phyloP scores from a whole-genome alignment of 1,140 invertebrate genomes.

The Holotrichia oblita region DNA sequence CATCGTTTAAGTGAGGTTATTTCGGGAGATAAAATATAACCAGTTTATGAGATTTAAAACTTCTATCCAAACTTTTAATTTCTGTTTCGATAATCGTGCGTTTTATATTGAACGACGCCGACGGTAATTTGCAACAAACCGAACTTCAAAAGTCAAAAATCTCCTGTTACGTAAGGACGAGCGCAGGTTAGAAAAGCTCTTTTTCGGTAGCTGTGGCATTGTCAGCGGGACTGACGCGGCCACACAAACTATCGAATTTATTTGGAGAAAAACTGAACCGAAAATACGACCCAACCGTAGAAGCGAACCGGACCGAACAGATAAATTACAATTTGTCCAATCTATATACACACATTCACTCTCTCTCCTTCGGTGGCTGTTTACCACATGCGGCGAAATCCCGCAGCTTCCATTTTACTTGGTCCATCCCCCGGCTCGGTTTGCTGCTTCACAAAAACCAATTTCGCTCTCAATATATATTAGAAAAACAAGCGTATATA shows the following conservation, averaged over 20 bases:
- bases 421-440: neutral
- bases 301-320: neutral
- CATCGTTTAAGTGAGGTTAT: no score
- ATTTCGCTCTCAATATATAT: neutral
- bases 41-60: no score
- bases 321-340: conserved; percentile 34
- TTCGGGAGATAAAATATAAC: no score
- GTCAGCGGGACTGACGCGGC: conserved; percentile 30
- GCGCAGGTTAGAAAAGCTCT: no score
- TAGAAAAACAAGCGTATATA: neutral
- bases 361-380: conserved; percentile 18
- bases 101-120: no score
- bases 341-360: conserved; percentile 14
- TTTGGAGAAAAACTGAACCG: conserved; percentile 9
- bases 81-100: no score
- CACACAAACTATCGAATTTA: conserved; percentile 29
- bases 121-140: no score
- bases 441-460: neutral
- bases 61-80: no score
- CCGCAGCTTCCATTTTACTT: conserved; percentile 32
- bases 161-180: no score
- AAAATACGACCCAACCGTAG: conserved; percentile 20
- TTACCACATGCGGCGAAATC: conserved; percentile 32
- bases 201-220: neutral
- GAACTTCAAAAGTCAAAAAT: no score